These are phyloP conservation scores for Cerastis rubricosa DNA, from an alignment of 2,888 invertebrate species.

Conservation along the genomic window DNA sequence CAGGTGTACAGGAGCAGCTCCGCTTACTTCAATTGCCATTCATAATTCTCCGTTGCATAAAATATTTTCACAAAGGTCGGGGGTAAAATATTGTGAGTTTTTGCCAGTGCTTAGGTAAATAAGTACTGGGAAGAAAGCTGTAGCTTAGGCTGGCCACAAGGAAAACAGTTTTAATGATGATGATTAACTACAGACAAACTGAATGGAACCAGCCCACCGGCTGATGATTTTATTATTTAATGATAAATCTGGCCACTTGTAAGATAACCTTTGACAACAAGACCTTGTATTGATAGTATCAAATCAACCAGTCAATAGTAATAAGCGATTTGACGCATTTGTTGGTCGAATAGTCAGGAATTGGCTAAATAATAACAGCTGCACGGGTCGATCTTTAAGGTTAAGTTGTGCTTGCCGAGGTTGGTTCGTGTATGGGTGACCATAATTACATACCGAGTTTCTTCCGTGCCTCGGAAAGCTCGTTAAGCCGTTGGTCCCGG, in stretches of 20 bases:
- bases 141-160: neutral
- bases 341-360: neutral
- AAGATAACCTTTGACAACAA: slow-evolving; percentile 51
- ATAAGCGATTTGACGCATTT: neutral
- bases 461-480: too few relatives aligned
- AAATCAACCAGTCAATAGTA: neutral
- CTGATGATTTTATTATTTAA: neutral
- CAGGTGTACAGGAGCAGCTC: neutral
- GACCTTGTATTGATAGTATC: slow-evolving; percentile 37
- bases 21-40: neutral
- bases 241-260: neutral
- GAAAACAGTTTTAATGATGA: neutral
- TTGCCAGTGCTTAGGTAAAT: neutral
- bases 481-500: too few relatives aligned
- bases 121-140: too few relatives aligned
- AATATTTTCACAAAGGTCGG: slow-evolving; percentile 14
- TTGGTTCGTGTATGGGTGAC: too few relatives aligned
- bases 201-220: neutral
- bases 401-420: too few relatives aligned
- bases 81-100: neutral
- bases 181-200: neutral
- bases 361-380: too few relatives aligned
- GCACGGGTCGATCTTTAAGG: too few relatives aligned
- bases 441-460: too few relatives aligned
- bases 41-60: slow-evolving; percentile 5